Conservation (phyloP, 2,113 vertebrate genomes). For the Setophaga petechia region DNA sequence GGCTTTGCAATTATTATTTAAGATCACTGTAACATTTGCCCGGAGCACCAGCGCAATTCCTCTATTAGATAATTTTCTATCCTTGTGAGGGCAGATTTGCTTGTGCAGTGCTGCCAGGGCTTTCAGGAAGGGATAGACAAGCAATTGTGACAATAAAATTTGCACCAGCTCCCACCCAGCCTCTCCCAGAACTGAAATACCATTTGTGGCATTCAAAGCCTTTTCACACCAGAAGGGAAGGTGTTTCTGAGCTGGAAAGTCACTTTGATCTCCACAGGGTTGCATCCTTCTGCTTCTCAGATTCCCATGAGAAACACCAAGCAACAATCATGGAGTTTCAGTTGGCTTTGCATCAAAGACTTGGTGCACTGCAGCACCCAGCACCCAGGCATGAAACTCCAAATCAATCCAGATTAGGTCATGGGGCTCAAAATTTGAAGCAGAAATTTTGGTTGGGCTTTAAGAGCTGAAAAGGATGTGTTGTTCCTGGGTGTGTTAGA, state of each 20-base stretch:
- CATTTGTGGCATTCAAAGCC: conserved; percentile 20
- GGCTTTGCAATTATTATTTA: conserved; percentile 52
- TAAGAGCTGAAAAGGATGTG: neutral
- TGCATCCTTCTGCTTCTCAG: conserved; percentile 6
- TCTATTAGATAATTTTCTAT: conserved; percentile 72
- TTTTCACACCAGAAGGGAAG: conserved; percentile 44
- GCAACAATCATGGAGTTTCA: neutral
- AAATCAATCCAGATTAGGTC: neutral
- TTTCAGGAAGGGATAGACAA: conserved; percentile 82
- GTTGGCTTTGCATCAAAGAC: neutral
- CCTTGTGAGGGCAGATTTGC: conserved; percentile 59
- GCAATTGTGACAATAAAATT: conserved; percentile 69
- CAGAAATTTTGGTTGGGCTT: neutral
- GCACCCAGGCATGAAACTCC: neutral
- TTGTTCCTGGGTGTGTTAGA: neutral
- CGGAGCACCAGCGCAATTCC: conserved; percentile 47
- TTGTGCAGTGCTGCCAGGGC: conserved; percentile 59
- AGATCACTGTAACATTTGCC: conserved; percentile 19
- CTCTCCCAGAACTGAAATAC: conserved; percentile 68
- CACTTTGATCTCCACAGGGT: conserved; percentile 5
- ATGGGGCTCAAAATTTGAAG: neutral
- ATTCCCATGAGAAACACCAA: neutral
- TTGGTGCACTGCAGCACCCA: neutral
- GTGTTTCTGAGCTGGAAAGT: conserved; percentile 19
- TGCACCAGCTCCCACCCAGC: conserved; percentile 72